Evolutionary conservation across 2,113 vertebrate genomes (phyloP).

Genomic region (Misgurnus anguillicaudatus): DNA sequence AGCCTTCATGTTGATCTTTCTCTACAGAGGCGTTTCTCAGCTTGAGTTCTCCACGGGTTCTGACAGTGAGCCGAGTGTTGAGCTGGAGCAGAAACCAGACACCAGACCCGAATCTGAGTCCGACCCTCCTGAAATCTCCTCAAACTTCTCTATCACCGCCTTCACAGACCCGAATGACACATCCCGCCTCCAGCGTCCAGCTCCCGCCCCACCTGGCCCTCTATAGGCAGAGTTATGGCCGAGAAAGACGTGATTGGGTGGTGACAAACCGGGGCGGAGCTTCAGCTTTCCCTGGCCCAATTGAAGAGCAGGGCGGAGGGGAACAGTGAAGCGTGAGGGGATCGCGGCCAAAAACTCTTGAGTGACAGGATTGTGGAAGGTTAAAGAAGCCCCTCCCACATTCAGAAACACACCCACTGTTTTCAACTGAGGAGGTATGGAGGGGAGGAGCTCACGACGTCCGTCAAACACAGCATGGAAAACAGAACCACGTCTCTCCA

Average conservation of each 20-base stretch:
- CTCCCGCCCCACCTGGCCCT: slow-evolving; percentile 31
- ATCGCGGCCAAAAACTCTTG: slow-evolving; percentile 68
- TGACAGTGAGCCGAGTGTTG: slow-evolving; percentile 50
- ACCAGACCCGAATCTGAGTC: slow-evolving; percentile 62
- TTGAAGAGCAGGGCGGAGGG: slow-evolving; percentile 63
- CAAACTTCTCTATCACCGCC: slow-evolving; percentile 68
- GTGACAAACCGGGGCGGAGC: slow-evolving; percentile 63
- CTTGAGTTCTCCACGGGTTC: slow-evolving; percentile 12
- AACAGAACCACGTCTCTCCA: slow-evolving; percentile 57
- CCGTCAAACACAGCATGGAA: slow-evolving; percentile 65
- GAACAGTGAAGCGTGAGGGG: slow-evolving; percentile 63
- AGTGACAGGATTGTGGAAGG: slow-evolving; percentile 72
- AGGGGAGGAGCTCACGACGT: slow-evolving; percentile 57
- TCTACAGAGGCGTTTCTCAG: background rate
- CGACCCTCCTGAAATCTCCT: slow-evolving; percentile 58
- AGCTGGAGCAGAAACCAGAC: slow-evolving; percentile 62
- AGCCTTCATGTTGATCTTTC: too few relatives aligned
- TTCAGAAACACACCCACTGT: slow-evolving; percentile 71
- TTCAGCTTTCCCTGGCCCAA: slow-evolving; percentile 67
- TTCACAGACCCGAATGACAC: slow-evolving; percentile 60
- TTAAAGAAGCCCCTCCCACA: slow-evolving; percentile 64
- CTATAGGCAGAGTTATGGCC: slow-evolving; percentile 63
- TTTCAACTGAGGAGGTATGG: slow-evolving; percentile 68
- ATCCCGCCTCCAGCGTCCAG: slow-evolving; percentile 58
- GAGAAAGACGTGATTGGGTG: slow-evolving; percentile 65